These are phyloP conservation scores for Theropithecus gelada DNA, from an alignment of 2,113 vertebrate species.

Conservation along the genomic window DNA sequence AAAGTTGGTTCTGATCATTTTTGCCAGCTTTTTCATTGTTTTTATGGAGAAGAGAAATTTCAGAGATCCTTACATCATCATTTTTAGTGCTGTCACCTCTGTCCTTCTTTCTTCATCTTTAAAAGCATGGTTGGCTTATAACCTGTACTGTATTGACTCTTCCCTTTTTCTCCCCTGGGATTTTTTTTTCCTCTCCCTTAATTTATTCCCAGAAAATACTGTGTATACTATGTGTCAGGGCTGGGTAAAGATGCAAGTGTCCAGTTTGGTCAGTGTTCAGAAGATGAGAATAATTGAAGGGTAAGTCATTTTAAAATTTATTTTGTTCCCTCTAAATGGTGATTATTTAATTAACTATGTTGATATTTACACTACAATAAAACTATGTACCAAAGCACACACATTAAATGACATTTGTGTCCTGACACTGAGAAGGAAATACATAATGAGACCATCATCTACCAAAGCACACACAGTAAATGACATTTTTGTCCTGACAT, in stretches of 20 bases:
- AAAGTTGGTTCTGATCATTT: background rate
- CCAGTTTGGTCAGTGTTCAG: background rate
- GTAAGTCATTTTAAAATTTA: background rate
- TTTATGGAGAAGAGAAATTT: background rate
- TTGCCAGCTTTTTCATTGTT: background rate
- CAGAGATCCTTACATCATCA: background rate
- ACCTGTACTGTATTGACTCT: background rate
- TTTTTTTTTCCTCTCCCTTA: background rate
- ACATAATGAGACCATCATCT: background rate
- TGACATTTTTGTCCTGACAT: background rate
- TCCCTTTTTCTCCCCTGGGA: background rate
- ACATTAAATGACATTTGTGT: background rate
- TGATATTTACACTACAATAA: constrained; percentile 9
- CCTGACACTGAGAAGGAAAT: background rate
- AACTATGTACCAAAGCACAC: background rate
- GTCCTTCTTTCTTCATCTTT: background rate
- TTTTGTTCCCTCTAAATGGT: background rate
- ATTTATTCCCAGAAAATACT: background rate
- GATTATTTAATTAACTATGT: background rate
- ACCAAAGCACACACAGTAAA: background rate
- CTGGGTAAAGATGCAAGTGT: background rate
- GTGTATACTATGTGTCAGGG: background rate
- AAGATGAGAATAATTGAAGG: background rate
- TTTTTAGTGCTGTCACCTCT: background rate
- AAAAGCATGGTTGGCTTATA: background rate